Percentiles rank a stretch among this genome's conserved stretches.
These are phyloP conservation scores for Reticulitermes speratus DNA, from an alignment of 1,140 invertebrate genomes.

Conservation along the genomic window DNA sequence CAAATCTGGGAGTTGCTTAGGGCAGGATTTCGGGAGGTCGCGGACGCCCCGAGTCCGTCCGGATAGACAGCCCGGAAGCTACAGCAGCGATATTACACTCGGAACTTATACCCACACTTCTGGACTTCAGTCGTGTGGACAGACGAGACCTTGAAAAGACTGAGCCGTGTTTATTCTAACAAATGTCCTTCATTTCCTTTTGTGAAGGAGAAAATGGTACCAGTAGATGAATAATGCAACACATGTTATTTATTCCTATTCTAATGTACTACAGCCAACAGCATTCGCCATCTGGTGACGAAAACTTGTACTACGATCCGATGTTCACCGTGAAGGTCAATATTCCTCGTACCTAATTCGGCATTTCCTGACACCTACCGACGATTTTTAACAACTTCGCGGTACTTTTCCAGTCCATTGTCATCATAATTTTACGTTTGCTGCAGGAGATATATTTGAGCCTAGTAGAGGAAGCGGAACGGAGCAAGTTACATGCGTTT, in stretches of 20 bases:
- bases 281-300: neutral
- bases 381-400: neutral
- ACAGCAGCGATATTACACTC: too few relatives aligned
- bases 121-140: neutral
- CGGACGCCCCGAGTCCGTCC: too few relatives aligned
- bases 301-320: neutral
- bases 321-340: neutral
- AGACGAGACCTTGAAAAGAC: neutral
- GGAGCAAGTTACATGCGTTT: too few relatives aligned
- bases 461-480: too few relatives aligned
- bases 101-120: too few relatives aligned
- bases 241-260: neutral
- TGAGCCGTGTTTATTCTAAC: neutral
- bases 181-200: constrained; percentile 3
- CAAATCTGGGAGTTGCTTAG: too few relatives aligned
- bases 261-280: neutral
- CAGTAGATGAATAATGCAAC: constrained; percentile 18
- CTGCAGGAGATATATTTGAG: too few relatives aligned
- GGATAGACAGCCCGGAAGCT: too few relatives aligned
- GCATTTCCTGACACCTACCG: neutral
- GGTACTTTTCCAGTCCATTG: too few relatives aligned
- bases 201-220: constrained; percentile 9
- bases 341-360: neutral
- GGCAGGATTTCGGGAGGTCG: too few relatives aligned
- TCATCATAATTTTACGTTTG: too few relatives aligned